Conservation (phyloP, 2,797 vertebrate genomes). For the Sebastes cheni region DNA sequence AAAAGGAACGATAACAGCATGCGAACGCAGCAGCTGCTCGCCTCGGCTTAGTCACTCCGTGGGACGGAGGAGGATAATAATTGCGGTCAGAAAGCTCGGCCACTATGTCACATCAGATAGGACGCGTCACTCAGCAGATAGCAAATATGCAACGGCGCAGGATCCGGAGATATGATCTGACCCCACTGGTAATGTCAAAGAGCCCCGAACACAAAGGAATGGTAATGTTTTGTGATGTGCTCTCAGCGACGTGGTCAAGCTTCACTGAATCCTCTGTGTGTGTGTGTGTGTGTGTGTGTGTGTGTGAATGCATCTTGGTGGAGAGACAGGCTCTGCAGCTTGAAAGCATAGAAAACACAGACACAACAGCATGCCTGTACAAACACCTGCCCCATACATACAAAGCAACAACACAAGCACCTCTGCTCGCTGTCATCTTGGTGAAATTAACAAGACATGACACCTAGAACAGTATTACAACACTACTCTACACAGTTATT, state of each 20-base stretch:
- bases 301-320: constrained; percentile 2
- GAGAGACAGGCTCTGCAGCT: constrained; percentile 27
- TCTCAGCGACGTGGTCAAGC: constrained; percentile 29
- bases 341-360: constrained; percentile 41
- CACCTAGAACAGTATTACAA: background rate
- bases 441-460: background rate
- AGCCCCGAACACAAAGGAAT: constrained; percentile 26
- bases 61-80: constrained; percentile 55
- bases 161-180: constrained; percentile 61
- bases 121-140: constrained; percentile 44
- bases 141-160: constrained; percentile 36
- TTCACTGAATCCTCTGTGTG: constrained; percentile 20
- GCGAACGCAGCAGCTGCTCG: constrained; percentile 64
- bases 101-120: constrained; percentile 67
- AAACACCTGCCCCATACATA: constrained; percentile 26
- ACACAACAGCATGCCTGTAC: constrained; percentile 42
- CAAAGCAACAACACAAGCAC: constrained; percentile 3
- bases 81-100: constrained; percentile 31
- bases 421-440: background rate
- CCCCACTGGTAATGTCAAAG: constrained; percentile 46
- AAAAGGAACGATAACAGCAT: constrained; percentile 65
- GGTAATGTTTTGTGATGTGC: constrained; percentile 50
- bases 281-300: background rate
- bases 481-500: background rate
- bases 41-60: constrained; percentile 55